Evolutionary conservation across 2,888 invertebrate genomes (phyloP), one percentile per base, ranked within the genome.

Genomic region (Dryobotodes eremita): DNA sequence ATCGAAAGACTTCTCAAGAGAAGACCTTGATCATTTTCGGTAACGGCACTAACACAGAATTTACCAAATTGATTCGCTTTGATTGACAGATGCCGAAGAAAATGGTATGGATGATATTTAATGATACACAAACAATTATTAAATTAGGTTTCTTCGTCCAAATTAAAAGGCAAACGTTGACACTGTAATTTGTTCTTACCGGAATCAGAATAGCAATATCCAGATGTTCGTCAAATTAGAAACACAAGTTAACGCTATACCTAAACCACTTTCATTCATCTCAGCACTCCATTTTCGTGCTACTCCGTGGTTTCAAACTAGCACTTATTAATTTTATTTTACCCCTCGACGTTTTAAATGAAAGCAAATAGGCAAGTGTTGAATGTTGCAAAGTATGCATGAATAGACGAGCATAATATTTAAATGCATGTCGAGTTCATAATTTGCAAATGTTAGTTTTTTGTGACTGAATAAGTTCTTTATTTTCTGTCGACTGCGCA

Each of bases 301-400:
- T 61, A n/a, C 57, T 75, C 81, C 20, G 6, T 71, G 57, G 10
- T 20, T 66, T 73, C 7, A 31, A 68, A 42, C 31, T 46, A 73
- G n/a, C 46, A 68, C 53, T 77, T 76, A 79, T 65, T 68, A 75
- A 78, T 68, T 71, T 79, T 36, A 78, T 68, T 71, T 77, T 36
- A 66, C 61, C 57, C 66, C 61, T 57, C n/a, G 2, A 75, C 61
- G 50, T 81, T 75, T 79, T 55, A 65, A 83, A 86, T 78, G 20
- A 74, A 77, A 72, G 20, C 55, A 71, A 66, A 77, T 82, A 71
- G 61, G 42, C 46, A 74, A 72, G 76, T 76, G 62, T 53, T 82
- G 71, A 73, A 62, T 74, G 53, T 65, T 75, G 50, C 48, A 69
- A 57, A n/a, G 20, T 53, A 74, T 82, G 61, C 73, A 79, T 66